phyloP scores from a whole-genome alignment of 2,113 vertebrate species.

The Clinocottus analis region DNA sequence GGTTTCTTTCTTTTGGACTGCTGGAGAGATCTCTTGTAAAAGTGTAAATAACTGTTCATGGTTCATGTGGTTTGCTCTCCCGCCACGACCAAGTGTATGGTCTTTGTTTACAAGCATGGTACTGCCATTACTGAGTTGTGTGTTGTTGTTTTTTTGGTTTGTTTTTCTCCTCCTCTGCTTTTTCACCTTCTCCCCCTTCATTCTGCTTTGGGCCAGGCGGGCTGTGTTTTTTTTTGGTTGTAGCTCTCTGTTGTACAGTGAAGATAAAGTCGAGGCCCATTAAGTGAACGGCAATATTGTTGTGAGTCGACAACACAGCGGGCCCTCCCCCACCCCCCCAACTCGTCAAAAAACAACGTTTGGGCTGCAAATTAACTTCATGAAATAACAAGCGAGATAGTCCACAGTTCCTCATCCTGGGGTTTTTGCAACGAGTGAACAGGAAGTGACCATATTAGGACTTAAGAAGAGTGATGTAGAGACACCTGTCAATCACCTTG shows the following conservation, averaged over 20 bases:
- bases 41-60: constrained; percentile 63
- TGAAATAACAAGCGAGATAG: too few relatives aligned
- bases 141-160: constrained; percentile 18
- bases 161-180: too few relatives aligned
- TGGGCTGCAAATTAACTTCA: too few relatives aligned
- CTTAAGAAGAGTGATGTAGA: neutral
- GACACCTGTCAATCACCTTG: neutral
- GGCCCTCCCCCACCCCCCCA: neutral
- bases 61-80: constrained; percentile 39
- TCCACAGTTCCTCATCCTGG: neutral
- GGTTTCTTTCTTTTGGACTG: constrained; percentile 55
- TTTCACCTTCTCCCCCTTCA: constrained; percentile 19
- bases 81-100: constrained; percentile 41
- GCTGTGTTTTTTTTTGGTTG: constrained; percentile 16
- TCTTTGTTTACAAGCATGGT: constrained; percentile 76
- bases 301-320: constrained; percentile 37
- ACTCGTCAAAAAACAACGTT: neutral
- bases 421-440: neutral
- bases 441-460: neutral
- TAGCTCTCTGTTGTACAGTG: constrained; percentile 19
- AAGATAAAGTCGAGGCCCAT: constrained; percentile 36
- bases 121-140: constrained; percentile 64
- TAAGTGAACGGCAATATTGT: constrained; percentile 52
- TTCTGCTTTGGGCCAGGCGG: constrained; percentile 22
- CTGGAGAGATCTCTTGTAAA: constrained; percentile 53